Evolutionary conservation across 1,140 invertebrate species (phyloP).

Genomic region (Zaprionus kolodkinae): DNA sequence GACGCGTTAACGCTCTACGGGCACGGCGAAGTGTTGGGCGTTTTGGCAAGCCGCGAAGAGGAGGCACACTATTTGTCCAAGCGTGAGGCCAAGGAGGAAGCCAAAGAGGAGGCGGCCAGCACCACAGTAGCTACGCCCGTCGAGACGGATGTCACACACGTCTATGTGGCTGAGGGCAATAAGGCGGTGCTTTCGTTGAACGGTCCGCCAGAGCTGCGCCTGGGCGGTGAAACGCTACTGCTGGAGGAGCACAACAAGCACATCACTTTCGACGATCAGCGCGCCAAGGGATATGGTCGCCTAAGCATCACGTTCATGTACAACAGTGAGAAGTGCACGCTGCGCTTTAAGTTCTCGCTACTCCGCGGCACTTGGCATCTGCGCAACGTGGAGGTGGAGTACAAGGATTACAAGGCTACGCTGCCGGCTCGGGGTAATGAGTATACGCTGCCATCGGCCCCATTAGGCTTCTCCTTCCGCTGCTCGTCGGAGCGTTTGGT

Average conservation of each 20-base stretch:
- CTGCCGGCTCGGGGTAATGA: conserved; percentile 71
- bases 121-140: conserved; percentile 45
- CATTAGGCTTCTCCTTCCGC: conserved; percentile 85
- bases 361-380: conserved; percentile 85
- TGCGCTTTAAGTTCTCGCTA: conserved; percentile 76
- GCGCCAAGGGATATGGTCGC: conserved; percentile 62
- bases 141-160: conserved; percentile 68
- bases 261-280: conserved; percentile 79
- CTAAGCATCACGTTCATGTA: conserved; percentile 75
- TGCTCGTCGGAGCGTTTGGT: conserved; percentile 84
- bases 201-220: conserved; percentile 63
- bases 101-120: conserved; percentile 35
- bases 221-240: conserved; percentile 51
- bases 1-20: conserved; percentile 86
- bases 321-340: conserved; percentile 64
- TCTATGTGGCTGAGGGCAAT: conserved; percentile 76
- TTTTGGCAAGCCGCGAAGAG: conserved; percentile 84
- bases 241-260: conserved; percentile 72
- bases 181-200: conserved; percentile 76
- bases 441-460: conserved; percentile 84
- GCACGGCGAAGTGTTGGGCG: conserved; percentile 85
- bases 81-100: conserved; percentile 45
- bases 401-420: conserved; percentile 63
- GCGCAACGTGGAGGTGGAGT: conserved; percentile 85
- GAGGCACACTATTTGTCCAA: conserved; percentile 23